A percentile compares a stretch with the other conserved stretches of the same genome.
phyloP scores from a whole-genome alignment of 2,888 invertebrate species.

The Tenthredo amoena region DNA sequence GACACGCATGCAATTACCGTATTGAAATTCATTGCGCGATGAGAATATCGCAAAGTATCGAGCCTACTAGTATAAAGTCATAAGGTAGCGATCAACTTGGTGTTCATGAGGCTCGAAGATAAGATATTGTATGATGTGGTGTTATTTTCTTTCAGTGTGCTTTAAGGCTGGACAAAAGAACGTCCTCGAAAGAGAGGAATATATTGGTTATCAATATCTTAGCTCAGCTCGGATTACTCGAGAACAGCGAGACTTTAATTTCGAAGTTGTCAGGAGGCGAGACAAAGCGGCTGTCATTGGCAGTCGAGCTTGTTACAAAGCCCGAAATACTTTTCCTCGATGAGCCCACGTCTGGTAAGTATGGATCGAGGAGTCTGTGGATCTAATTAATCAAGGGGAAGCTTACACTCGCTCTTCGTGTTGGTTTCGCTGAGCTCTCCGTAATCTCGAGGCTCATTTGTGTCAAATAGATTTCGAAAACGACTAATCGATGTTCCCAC shows the following conservation, averaged over 20 bases:
- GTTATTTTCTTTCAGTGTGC: conserved; percentile 58
- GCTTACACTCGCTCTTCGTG: not conserved
- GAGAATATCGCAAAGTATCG: not conserved
- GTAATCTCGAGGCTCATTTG: not conserved
- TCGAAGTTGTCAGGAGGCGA: conserved; percentile 83
- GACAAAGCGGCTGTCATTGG: conserved; percentile 81
- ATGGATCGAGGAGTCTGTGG: not conserved
- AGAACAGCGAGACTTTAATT: conserved; percentile 75
- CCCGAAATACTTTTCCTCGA: conserved; percentile 65
- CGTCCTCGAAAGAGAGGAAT: conserved; percentile 50
- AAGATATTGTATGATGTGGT: not conserved
- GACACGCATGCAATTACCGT: conserved; percentile 25
- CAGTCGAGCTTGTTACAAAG: conserved; percentile 72
- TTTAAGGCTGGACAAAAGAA: conserved; percentile 60
- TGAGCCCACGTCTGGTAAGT: conserved; percentile 67
- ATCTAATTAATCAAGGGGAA: not conserved
- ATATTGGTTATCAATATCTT: conserved; percentile 57
- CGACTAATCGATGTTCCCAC: not conserved
- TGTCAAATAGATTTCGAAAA: not conserved
- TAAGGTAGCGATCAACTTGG: not conserved
- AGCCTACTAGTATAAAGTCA: not conserved
- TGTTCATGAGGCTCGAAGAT: not conserved
- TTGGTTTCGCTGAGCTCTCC: not conserved
- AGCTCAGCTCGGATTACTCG: conserved; percentile 62
- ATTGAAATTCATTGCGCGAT: not conserved